These are phyloP conservation scores for Trididemnum miniatum DNA, from an alignment of 23 tunicate species.

Conservation along the genomic window DNA sequence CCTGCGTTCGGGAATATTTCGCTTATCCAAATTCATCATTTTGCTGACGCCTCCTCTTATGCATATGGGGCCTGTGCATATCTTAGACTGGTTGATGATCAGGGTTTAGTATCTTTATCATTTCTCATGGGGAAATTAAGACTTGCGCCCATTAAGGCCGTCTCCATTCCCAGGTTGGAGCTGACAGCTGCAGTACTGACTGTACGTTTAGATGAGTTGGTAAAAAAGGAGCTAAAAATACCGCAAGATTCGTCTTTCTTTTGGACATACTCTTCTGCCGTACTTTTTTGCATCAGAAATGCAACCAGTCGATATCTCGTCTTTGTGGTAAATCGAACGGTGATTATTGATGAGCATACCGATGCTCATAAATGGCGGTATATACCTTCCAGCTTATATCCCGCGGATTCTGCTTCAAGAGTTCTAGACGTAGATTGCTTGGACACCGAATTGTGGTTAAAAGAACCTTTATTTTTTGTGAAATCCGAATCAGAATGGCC, in stretches of 20 bases:
- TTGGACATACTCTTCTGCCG: neutral
- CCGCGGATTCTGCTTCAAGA: neutral
- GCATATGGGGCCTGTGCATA: too few species aligned
- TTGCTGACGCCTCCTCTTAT: too few species aligned
- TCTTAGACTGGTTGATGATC: too few species aligned
- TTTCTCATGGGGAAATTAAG: too few species aligned
- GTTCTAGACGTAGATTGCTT: too few species aligned
- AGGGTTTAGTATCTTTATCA: too few species aligned
- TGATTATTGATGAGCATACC: neutral
- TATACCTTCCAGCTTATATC: neutral
- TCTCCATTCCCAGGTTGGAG: conserved; percentile 23
- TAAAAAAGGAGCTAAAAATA: conserved; percentile 1
- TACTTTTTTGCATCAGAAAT: neutral
- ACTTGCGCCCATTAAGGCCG: too few species aligned
- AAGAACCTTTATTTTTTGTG: too few species aligned
- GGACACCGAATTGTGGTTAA: too few species aligned
- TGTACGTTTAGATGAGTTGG: neutral
- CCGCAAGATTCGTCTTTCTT: neutral
- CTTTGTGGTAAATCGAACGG: neutral
- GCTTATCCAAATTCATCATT: too few species aligned
- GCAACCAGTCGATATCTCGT: neutral
- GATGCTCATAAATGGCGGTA: neutral
- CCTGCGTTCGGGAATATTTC: too few species aligned
- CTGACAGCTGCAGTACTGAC: conserved; percentile 17
- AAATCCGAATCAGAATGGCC: too few species aligned